phyloP scores from a whole-genome alignment of 2,113 vertebrate species.

The Corvus hawaiiensis region DNA sequence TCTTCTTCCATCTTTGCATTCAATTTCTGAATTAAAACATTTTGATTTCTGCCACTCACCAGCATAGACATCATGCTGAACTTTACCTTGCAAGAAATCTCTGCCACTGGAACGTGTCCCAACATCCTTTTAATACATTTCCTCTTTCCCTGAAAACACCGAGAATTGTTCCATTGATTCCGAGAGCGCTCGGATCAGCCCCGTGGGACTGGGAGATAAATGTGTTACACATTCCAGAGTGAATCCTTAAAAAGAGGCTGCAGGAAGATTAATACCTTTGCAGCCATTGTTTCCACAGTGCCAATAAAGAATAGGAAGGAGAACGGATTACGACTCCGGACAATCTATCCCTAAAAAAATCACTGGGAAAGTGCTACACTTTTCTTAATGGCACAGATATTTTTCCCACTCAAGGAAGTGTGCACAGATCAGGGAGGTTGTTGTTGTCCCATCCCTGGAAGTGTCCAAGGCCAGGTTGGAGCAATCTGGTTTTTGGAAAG shows the following conservation, averaged over 20 bases:
- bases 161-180: neutral
- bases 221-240: neutral
- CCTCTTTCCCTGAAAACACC: neutral
- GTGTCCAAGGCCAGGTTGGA: neutral
- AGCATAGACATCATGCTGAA: neutral
- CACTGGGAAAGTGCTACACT: neutral
- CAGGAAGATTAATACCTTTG: neutral
- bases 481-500: neutral
- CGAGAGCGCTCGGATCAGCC: neutral
- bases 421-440: accelerated
- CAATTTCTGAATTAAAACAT: neutral
- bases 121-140: neutral
- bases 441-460: neutral
- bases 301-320: neutral
- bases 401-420: neutral
- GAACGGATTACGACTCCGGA: neutral
- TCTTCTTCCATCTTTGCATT: neutral
- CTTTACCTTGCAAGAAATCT: neutral
- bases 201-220: neutral
- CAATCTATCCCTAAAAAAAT: neutral
- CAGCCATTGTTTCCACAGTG: neutral
- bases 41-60: neutral
- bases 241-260: neutral
- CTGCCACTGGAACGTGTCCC: neutral
- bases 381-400: neutral